These are phyloP conservation scores for Parnassius mnemosyne DNA, from an alignment of 2,888 invertebrate species.

Conservation along the genomic window DNA sequence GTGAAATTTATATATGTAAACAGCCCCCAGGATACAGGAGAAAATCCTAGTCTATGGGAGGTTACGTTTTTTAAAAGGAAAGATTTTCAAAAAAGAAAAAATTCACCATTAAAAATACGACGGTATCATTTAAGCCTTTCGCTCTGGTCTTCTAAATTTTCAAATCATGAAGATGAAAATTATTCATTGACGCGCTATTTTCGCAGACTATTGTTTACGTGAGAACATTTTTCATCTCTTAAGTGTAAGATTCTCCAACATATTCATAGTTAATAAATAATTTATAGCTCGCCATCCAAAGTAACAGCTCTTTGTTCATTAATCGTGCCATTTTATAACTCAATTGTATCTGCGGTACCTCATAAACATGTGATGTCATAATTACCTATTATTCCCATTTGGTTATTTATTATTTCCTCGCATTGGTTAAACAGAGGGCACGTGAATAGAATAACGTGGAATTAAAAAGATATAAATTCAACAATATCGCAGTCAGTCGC, in stretches of 20 bases:
- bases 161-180: not conserved
- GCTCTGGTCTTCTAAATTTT: too few relatives aligned
- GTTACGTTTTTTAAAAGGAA: too few relatives aligned
- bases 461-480: not conserved
- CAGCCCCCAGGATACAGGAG: too few relatives aligned
- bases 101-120: too few relatives aligned
- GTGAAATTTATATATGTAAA: too few relatives aligned
- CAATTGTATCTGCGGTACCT: conserved; percentile 18
- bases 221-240: conserved; percentile 4
- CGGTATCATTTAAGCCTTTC: too few relatives aligned
- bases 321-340: conserved; percentile 38
- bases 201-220: conserved; percentile 1
- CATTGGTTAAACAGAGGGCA: not conserved
- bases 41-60: too few relatives aligned
- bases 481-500: not conserved
- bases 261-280: conserved; percentile 31
- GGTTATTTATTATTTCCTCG: not conserved
- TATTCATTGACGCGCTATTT: conserved; percentile 13
- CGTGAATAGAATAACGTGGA: too few relatives aligned
- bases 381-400: conserved; percentile 3
- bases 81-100: too few relatives aligned
- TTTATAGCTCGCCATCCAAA: conserved; percentile 33
- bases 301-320: conserved; percentile 40
- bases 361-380: conserved; percentile 19
- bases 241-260: conserved; percentile 11